Percentiles rank a stretch among this genome's conserved stretches.
phyloP scores from a whole-genome alignment of 2,888 invertebrate species.

The Junonia oenone region DNA sequence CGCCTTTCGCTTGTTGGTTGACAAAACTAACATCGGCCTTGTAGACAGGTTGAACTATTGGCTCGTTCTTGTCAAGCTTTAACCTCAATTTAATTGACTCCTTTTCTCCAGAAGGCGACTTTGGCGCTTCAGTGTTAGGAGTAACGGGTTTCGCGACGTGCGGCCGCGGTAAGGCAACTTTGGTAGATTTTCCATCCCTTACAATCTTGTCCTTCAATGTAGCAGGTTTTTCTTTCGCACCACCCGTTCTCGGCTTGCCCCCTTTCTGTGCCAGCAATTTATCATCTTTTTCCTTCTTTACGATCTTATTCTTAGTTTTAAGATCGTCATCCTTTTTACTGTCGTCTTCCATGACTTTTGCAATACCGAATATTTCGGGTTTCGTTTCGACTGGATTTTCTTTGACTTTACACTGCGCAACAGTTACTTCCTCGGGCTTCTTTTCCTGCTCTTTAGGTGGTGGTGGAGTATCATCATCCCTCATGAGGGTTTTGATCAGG shows the following conservation, averaged over 20 bases:
- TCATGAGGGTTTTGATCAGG: constrained; percentile 93
- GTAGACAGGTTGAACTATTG: constrained; percentile 86
- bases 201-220: constrained; percentile 63
- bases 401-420: constrained; percentile 58
- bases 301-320: constrained; percentile 38
- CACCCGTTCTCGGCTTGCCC: constrained; percentile 57
- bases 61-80: constrained; percentile 91
- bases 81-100: constrained; percentile 91
- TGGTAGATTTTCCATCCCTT: constrained; percentile 60
- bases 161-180: constrained; percentile 61
- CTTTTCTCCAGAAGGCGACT: constrained; percentile 65
- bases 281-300: constrained; percentile 50
- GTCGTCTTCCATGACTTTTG: constrained; percentile 59
- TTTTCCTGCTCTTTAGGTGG: constrained; percentile 77
- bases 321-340: constrained; percentile 43
- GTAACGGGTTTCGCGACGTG: constrained; percentile 44
- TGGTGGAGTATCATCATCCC: constrained; percentile 90
- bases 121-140: constrained; percentile 48
- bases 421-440: constrained; percentile 76
- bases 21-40: constrained; percentile 89
- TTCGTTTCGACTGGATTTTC: constrained; percentile 56
- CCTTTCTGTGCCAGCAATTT: constrained; percentile 57
- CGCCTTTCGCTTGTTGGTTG: constrained; percentile 71
- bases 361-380: constrained; percentile 79
- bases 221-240: constrained; percentile 64